phyloP scores from a whole-genome alignment of 2,797 vertebrate genomes.

The Bucorvus abyssinicus region DNA sequence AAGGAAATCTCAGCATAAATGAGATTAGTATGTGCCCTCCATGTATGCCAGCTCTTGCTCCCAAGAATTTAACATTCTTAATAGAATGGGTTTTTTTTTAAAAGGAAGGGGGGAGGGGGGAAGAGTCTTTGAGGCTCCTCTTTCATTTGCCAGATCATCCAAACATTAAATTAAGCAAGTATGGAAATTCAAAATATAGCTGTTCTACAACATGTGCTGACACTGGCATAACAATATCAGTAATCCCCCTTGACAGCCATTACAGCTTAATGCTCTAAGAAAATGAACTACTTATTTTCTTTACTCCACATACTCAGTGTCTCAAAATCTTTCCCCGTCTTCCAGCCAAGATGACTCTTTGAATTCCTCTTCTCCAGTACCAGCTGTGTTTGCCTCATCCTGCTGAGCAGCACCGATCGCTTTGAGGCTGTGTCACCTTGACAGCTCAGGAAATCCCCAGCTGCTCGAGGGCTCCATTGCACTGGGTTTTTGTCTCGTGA shows the following conservation, averaged over 20 bases:
- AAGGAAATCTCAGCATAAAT: slow-evolving; percentile 68
- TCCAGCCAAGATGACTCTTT: slow-evolving; percentile 30
- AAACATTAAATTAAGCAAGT: slow-evolving; percentile 66
- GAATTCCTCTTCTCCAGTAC: slow-evolving; percentile 49
- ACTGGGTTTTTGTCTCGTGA: neutral
- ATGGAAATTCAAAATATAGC: slow-evolving; percentile 64
- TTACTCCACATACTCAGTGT: slow-evolving; percentile 15
- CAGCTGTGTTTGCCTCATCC: slow-evolving; percentile 60
- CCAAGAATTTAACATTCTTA: slow-evolving; percentile 54
- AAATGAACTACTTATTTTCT: slow-evolving; percentile 66
- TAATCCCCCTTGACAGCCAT: slow-evolving; percentile 67
- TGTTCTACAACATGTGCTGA: slow-evolving; percentile 64
- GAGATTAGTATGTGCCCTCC: slow-evolving; percentile 62
- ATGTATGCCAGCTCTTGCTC: slow-evolving; percentile 37
- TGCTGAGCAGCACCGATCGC: neutral
- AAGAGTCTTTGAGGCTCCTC: slow-evolving; percentile 38
- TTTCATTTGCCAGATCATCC: slow-evolving; percentile 63
- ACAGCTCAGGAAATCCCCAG: slow-evolving; percentile 23
- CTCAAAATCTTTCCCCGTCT: slow-evolving; percentile 30
- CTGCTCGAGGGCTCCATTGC: neutral
- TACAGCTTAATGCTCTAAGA: slow-evolving; percentile 57
- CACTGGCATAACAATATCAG: slow-evolving; percentile 58
- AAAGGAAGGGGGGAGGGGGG: no score
- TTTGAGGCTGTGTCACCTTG: slow-evolving; percentile 37
- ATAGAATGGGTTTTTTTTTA: slow-evolving; percentile 31